Conservation (phyloP, 2,797 vertebrate genomes). For the Mus spretus region DNA sequence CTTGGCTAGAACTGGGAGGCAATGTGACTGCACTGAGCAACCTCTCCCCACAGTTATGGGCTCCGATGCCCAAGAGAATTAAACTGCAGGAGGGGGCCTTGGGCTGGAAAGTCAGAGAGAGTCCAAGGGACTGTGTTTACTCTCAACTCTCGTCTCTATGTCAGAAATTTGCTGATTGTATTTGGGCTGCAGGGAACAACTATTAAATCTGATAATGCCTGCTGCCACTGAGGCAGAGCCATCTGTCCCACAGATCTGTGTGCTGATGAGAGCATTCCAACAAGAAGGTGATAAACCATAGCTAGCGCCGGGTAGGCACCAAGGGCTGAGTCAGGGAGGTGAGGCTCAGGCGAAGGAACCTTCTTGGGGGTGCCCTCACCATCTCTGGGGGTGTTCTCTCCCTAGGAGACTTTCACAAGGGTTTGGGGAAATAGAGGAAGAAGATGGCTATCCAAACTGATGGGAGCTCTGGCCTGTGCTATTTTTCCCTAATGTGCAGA, state of each 20-base stretch:
- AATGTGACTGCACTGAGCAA: not conserved
- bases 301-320: not conserved
- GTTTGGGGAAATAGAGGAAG: slow-evolving; percentile 10
- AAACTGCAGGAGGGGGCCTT: slow-evolving; percentile 8
- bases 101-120: not conserved
- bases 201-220: slow-evolving; percentile 75
- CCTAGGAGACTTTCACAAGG: not conserved
- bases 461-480: not conserved
- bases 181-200: slow-evolving; percentile 69
- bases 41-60: not conserved
- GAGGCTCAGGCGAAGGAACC: not conserved
- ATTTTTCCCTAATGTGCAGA: not conserved
- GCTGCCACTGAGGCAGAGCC: slow-evolving; percentile 75
- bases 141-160: slow-evolving; percentile 64
- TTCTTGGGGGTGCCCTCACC: not conserved
- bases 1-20: not conserved
- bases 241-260: slow-evolving; percentile 66
- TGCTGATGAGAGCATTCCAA: slow-evolving; percentile 63
- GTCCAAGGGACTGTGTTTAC: slow-evolving; percentile 46
- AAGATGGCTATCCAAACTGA: not conserved
- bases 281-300: slow-evolving; percentile 3
- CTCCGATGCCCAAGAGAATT: slow-evolving; percentile 54
- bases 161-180: slow-evolving; percentile 73
- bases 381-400: not conserved
- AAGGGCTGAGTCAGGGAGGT: not conserved